Conservation (phyloP, 2,113 vertebrate species). For the Chaetorhynchus papuensis region DNA sequence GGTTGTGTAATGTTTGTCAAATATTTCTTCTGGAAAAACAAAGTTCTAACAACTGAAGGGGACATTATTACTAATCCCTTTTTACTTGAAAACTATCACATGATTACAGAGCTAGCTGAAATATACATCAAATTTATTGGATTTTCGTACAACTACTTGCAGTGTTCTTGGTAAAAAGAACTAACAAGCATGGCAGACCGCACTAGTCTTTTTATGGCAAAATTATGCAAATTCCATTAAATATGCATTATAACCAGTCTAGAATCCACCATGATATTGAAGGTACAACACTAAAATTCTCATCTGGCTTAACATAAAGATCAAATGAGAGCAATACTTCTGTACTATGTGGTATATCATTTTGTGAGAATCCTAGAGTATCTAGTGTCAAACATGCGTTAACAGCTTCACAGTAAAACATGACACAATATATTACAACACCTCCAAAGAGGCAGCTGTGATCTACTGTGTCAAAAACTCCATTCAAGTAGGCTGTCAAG, state of each 20-base stretch:
- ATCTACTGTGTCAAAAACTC: conserved; percentile 5
- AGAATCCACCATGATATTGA: neutral
- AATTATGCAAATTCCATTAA: neutral
- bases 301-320: neutral
- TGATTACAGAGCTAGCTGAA: neutral
- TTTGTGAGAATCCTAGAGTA: neutral
- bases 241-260: neutral
- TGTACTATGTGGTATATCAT: neutral
- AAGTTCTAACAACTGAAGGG: neutral
- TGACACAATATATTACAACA: neutral
- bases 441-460: neutral
- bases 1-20: neutral
- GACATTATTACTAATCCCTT: neutral
- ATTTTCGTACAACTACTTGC: neutral
- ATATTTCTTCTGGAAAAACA: neutral
- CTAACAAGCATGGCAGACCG: neutral
- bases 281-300: neutral
- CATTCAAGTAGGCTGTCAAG: neutral
- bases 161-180: neutral
- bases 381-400: neutral
- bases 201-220: neutral
- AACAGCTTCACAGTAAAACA: neutral
- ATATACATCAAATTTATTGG: neutral
- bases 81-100: neutral
- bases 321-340: neutral